A percentile compares a stretch with the other conserved stretches of the same genome.
Conservation (phyloP, 2,888 invertebrate species). For the Catocala fraxini region DNA sequence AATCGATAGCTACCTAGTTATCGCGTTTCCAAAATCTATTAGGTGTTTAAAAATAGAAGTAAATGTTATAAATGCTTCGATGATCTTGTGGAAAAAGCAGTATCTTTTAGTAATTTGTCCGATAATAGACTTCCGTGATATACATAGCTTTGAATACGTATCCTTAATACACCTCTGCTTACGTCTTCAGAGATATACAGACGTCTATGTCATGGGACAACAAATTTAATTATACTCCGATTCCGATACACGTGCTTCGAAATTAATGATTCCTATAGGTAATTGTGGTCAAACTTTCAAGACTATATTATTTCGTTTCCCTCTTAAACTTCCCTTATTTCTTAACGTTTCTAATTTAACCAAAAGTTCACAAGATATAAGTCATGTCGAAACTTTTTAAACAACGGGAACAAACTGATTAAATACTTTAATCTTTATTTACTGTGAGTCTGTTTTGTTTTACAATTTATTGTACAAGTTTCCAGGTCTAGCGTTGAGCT, state of each 20-base stretch:
- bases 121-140: too few species aligned
- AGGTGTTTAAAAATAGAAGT: too few species aligned
- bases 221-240: too few species aligned
- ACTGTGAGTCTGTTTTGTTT: slow-evolving; percentile 78
- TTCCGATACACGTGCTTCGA: not conserved
- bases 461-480: slow-evolving; percentile 79
- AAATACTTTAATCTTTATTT: slow-evolving; percentile 85
- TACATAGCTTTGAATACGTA: too few species aligned
- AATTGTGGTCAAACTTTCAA: slow-evolving; percentile 44
- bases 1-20: too few species aligned
- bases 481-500: slow-evolving; percentile 67
- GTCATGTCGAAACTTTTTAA: slow-evolving; percentile 81
- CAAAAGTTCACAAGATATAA: slow-evolving; percentile 75
- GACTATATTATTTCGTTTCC: slow-evolving; percentile 41
- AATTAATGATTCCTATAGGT: slow-evolving; percentile 25
- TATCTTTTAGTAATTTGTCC: too few species aligned
- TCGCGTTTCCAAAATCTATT: too few species aligned
- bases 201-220: too few species aligned
- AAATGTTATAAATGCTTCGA: too few species aligned
- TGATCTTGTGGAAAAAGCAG: too few species aligned
- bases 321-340: slow-evolving; percentile 43
- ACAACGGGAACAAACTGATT: slow-evolving; percentile 77
- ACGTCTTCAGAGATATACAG: too few species aligned
- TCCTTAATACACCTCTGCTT: too few species aligned
- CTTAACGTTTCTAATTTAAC: slow-evolving; percentile 50